Evolutionary conservation across 1,140 invertebrate genomes (phyloP).

Genomic region (Cheumatopsyche charites): DNA sequence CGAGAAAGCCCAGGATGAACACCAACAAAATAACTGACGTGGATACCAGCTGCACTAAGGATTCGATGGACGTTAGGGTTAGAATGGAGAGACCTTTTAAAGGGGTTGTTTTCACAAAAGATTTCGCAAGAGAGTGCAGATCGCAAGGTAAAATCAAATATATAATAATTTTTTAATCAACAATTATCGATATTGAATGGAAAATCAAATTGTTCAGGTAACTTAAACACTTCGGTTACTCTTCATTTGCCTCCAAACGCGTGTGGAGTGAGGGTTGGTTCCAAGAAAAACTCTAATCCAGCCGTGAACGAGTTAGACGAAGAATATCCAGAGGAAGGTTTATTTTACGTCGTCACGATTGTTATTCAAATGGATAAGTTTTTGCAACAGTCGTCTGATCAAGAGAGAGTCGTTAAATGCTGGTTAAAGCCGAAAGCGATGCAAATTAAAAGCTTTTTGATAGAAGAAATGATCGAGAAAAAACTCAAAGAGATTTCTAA

Average conservation of each 20-base stretch:
- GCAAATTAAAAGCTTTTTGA: constrained; percentile 57
- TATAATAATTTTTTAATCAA: constrained; percentile 15
- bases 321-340: constrained; percentile 55
- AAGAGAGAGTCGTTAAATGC: constrained; percentile 65
- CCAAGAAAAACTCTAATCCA: constrained; percentile 54
- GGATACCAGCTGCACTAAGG: constrained; percentile 62
- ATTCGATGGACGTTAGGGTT: constrained; percentile 62
- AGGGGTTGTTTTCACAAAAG: constrained; percentile 72
- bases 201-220: constrained; percentile 50
- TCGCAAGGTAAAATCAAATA: constrained; percentile 56
- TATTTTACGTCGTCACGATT: constrained; percentile 68
- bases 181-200: constrained; percentile 5
- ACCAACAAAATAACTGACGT: constrained; percentile 57
- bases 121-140: constrained; percentile 71
- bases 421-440: constrained; percentile 59
- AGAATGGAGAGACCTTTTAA: constrained; percentile 68
- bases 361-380: constrained; percentile 74
- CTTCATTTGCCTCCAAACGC: constrained; percentile 66
- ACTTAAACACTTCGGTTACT: constrained; percentile 56
- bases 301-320: constrained; percentile 52
- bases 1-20: constrained; percentile 44
- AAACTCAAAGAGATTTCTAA: constrained; percentile 54
- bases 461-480: constrained; percentile 57
- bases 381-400: constrained; percentile 72
- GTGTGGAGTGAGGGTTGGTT: constrained; percentile 69